phyloP scores from a whole-genome alignment of 1,140 invertebrate genomes.

The Lucilia sericata region DNA sequence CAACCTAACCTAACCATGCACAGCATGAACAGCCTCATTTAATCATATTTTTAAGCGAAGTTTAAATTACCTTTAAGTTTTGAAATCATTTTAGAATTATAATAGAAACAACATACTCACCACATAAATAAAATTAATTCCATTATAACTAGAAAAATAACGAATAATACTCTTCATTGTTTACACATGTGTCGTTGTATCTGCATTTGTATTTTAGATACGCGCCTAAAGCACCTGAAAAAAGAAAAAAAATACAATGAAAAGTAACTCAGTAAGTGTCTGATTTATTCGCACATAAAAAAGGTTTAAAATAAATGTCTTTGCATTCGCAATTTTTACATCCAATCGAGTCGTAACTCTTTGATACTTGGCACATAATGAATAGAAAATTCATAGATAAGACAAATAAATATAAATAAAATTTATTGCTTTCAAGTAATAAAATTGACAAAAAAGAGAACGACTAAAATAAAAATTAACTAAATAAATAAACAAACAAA shows the following conservation, averaged over 20 bases:
- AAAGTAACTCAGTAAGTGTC: no score
- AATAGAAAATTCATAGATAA: no score
- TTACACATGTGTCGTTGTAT: conserved; percentile 49
- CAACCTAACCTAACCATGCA: no score
- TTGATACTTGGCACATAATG: no score
- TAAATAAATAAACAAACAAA: conserved; percentile 19
- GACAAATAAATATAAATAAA: no score
- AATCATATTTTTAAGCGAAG: no score
- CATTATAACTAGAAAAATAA: conserved; percentile 60
- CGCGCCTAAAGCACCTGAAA: conserved; percentile 56
- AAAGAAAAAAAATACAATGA: conserved; percentile 11
- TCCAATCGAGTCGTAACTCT: no score
- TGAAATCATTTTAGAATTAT: no score
- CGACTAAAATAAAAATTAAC: conserved; percentile 2
- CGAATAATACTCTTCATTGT: conserved; percentile 65
- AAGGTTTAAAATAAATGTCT: not conserved
- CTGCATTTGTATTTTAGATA: conserved; percentile 48
- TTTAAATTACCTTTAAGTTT: no score
- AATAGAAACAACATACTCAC: conserved; percentile 50
- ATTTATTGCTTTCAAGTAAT: no score
- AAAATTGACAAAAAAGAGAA: conserved; percentile 9
- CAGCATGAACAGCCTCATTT: no score
- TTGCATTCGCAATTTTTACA: not conserved
- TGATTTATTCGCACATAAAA: no score
- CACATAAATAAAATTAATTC: conserved; percentile 62